These are phyloP conservation scores for Arctia plantaginis DNA, from an alignment of 2,888 invertebrate genomes.

Conservation along the genomic window DNA sequence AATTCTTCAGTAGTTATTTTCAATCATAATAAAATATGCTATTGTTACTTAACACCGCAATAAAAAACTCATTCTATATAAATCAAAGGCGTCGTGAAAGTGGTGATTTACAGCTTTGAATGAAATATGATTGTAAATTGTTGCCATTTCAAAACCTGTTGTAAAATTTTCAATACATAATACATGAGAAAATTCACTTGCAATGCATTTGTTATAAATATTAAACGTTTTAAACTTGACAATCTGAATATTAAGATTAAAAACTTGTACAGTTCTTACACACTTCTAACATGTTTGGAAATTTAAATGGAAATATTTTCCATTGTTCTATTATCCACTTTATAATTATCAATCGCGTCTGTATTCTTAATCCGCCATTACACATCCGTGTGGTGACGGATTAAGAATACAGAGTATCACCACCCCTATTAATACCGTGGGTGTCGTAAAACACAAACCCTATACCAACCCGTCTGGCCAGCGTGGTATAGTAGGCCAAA, in stretches of 20 bases:
- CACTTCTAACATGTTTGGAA: no score
- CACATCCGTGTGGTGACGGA: no score
- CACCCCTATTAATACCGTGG: no score
- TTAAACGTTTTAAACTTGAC: background rate
- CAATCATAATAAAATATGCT: background rate
- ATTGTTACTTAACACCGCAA: background rate
- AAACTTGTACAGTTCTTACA: background rate
- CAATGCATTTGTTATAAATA: constrained; percentile 5
- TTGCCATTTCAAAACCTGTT: background rate
- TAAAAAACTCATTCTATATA: constrained; percentile 6
- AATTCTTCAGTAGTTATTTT: no score
- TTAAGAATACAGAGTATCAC: no score
- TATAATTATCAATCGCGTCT: no score
- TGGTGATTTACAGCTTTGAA: constrained; percentile 5
- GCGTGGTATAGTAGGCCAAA: no score
- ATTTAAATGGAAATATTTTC: no score
- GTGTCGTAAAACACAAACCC: no score
- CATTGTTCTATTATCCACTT: no score
- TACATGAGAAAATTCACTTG: background rate
- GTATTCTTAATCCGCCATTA: no score
- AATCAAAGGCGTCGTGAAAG: constrained; percentile 10
- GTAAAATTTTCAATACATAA: constrained; percentile 2
- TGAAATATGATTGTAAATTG: constrained; percentile 2
- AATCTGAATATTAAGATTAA: background rate
- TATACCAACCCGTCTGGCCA: no score